Conservation (phyloP, 2,113 vertebrate genomes). For the Hyla sarda region DNA sequence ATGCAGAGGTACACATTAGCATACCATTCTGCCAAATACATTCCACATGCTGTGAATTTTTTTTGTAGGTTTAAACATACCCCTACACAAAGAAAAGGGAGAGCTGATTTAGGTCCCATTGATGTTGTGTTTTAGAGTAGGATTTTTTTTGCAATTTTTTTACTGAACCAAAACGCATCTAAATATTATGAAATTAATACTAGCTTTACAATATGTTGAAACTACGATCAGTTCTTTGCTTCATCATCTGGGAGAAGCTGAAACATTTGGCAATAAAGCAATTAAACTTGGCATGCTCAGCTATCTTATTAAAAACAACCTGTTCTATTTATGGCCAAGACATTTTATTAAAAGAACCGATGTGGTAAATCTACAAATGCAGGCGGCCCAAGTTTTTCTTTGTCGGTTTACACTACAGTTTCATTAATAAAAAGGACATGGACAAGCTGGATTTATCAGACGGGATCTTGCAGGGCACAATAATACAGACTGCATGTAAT, state of each 20-base stretch:
- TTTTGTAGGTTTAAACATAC: too few relatives aligned
- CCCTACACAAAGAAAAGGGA: too few relatives aligned
- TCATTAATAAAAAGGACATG: background rate
- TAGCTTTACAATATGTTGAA: background rate
- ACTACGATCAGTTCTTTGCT: background rate
- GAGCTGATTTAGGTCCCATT: too few relatives aligned
- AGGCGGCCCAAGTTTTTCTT: background rate
- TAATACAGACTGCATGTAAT: background rate
- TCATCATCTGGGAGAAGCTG: slow-evolving; percentile 19
- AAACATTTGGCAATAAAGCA: background rate
- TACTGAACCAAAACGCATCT: background rate
- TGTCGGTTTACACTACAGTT: background rate
- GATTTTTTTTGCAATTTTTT: background rate
- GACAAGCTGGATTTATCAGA: background rate
- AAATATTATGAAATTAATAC: background rate
- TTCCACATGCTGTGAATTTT: too few relatives aligned
- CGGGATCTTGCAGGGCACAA: background rate
- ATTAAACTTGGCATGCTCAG: background rate
- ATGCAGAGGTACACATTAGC: too few relatives aligned
- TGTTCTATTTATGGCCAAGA: slow-evolving; percentile 26
- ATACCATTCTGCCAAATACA: too few relatives aligned
- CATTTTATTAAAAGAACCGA: slow-evolving; percentile 41
- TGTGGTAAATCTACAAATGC: background rate
- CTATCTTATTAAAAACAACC: slow-evolving; percentile 23
- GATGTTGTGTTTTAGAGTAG: too few relatives aligned